Evolutionary conservation across 2,113 vertebrate genomes (phyloP), one percentile per base, ranked within the genome.

Genomic region (Pterocles orientalis): DNA sequence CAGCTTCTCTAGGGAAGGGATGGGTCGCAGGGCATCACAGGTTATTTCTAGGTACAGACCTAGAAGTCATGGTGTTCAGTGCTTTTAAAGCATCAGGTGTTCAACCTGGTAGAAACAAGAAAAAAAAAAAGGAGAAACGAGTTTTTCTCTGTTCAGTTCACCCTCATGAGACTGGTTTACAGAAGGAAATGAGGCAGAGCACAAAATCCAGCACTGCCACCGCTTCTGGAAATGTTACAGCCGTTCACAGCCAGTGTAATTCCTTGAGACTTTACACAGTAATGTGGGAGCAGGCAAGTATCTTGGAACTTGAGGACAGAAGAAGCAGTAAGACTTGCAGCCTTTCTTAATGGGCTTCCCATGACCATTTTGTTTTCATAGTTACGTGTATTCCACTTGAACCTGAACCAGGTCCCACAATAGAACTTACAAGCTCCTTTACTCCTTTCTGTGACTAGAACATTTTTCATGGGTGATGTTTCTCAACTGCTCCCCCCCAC

Each of bases 1-100:
- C 65, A 60, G 48, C 70, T 81, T 90, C 73, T 81, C 64, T 54
- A 48, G 47, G 51, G 66, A 56, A 88, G 47, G 23, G 36, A 43
- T 0, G 0, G 47, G 36, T 68, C 68, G 64, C 50, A 43, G 43
- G 70, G 23, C 26, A 62, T 34, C 43, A 28, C 0, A 4, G 73
- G 51, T 70, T 73, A 29, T 34, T 73, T 77, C 87, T 66, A 50
- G 48, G 36, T 20, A 56, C 25, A 29, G 36, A 60, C 39, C 21
- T 58, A 53, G 31, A 79, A 78, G 70, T 73, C 43, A 18, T 3
- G 11, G 17, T 13, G 28, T 62, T 82, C 8, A 4, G 13, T 56
- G 51, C 70, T 88, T 86, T 81, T 61, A 68, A 88, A 94, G 45
- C 12, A 61, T 70, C 26, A 14, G 12, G 17, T 45, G 36, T 51